Evolutionary conservation across 2,113 vertebrate genomes (phyloP), one percentile per base, ranked within the genome.

Genomic region (Leptobrachium leishanense): DNA sequence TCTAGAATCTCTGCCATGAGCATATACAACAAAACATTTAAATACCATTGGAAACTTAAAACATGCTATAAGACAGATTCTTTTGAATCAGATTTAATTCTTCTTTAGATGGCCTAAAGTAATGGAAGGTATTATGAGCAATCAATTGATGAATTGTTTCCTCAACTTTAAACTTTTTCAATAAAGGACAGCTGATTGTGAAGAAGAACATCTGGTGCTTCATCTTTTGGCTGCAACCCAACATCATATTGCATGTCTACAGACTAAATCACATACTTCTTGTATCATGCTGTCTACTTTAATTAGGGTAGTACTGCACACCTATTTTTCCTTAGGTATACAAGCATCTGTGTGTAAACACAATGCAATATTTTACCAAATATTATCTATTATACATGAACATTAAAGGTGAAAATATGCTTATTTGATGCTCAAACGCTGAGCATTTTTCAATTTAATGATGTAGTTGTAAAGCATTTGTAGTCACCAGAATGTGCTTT

Each of bases 141-240:
- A 68, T 76, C 50, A 68, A 12, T 76, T 31, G 15, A 39, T 20
- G 50, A n/a, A 53, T 3, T 57, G 50, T 59, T 59, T 43, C 40
- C 6, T 43, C 41, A 39, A 69, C 9, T 40, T 72, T 79, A 62
- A 79, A 54, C 57, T 41, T 79, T 72, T 54, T 2, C 63, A 31
- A 66, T 66, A 72, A 55, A 41, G 46, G 20, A 12, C 46, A 66
- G 57, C 39, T 42, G 53, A 72, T 64, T 72, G 6, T 42, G 46
- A 20, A 41, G 57, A 50, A 72, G 39, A 79, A 79, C 77, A 79
- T 79, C 77, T 79, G 77, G 77, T 63, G 42, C 53, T 65, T 79
- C 68, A 66, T 72, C 59, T 79, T 62, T 15, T 66, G 69, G 69
- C 69, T 66, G 69, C 68, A 72, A 54, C 44, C 40, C 44, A 31